A percentile compares a stretch with the other conserved stretches of the same genome.
Conservation (phyloP, 2,797 vertebrate genomes). For the Ciconia nigra region DNA sequence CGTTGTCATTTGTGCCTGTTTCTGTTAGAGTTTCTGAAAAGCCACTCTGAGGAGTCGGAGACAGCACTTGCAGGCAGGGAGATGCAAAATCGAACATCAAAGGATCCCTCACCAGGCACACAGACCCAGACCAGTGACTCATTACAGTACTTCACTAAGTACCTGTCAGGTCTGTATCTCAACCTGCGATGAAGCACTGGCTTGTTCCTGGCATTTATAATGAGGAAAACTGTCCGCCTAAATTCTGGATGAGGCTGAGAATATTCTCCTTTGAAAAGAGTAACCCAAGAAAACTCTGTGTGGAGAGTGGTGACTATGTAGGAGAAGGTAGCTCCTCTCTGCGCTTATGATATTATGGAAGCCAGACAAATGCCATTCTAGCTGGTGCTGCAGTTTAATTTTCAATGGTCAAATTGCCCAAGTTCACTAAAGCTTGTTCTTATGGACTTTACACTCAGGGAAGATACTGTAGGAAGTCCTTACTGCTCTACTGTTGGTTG, state of each 20-base stretch:
- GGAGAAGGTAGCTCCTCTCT: not conserved
- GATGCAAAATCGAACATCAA: not conserved
- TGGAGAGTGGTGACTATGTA: not conserved
- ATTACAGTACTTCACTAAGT: not conserved
- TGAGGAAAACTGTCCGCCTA: not conserved
- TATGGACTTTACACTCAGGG: not conserved
- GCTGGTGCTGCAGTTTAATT: not conserved
- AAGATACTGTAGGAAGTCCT: not conserved
- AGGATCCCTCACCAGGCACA: not conserved
- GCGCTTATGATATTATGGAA: not conserved
- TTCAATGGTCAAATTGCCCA: not conserved
- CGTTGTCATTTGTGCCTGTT: constrained; percentile 27
- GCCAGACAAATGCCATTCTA: not conserved
- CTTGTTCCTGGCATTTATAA: not conserved
- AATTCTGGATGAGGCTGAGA: not conserved
- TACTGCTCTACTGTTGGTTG: not conserved
- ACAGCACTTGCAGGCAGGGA: not conserved
- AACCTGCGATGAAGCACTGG: not conserved
- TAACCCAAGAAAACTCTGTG: not conserved
- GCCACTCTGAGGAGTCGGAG: not conserved
- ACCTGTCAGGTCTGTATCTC: not conserved
- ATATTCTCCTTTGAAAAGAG: not conserved
- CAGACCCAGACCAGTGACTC: not conserved
- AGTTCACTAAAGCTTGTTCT: not conserved
- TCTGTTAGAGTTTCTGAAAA: not conserved